Evolutionary conservation across 2,797 vertebrate genomes (phyloP).

Genomic region (Acanthornis magna): DNA sequence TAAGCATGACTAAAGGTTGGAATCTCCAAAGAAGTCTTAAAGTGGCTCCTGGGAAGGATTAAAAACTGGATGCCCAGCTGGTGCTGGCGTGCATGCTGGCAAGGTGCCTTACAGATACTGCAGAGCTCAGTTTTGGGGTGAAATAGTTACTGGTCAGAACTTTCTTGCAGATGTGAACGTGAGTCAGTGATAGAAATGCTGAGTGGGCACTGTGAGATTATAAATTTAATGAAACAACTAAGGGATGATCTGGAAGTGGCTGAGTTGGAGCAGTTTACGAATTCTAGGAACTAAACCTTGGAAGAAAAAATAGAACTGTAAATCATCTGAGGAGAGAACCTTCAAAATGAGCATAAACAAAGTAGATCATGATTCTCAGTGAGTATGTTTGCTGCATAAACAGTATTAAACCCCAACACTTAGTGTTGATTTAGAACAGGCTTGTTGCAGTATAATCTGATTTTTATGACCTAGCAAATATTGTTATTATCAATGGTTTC

Average conservation of each 20-base stretch:
- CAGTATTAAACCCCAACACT: not conserved
- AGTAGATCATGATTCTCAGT: not conserved
- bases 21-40: not conserved
- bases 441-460: not conserved
- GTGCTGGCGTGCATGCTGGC: accelerated
- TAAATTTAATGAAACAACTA: not conserved
- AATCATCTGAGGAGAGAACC: not conserved
- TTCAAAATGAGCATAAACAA: not conserved
- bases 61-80: not conserved
- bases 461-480: constrained; percentile 1
- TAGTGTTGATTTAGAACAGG: not conserved
- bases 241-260: not conserved
- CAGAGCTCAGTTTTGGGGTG: not conserved
- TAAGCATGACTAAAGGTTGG: not conserved
- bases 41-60: not conserved
- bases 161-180: not conserved
- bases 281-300: constrained; percentile 20
- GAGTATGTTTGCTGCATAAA: not conserved
- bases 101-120: not conserved
- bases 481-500: not conserved
- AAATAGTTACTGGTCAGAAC: not conserved
- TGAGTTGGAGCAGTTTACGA: not conserved
- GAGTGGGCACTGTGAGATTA: not conserved
- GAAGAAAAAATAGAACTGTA: not conserved
- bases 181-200: not conserved